phyloP scores from a whole-genome alignment of 1,140 invertebrate species.

The Penaeus indicus region DNA sequence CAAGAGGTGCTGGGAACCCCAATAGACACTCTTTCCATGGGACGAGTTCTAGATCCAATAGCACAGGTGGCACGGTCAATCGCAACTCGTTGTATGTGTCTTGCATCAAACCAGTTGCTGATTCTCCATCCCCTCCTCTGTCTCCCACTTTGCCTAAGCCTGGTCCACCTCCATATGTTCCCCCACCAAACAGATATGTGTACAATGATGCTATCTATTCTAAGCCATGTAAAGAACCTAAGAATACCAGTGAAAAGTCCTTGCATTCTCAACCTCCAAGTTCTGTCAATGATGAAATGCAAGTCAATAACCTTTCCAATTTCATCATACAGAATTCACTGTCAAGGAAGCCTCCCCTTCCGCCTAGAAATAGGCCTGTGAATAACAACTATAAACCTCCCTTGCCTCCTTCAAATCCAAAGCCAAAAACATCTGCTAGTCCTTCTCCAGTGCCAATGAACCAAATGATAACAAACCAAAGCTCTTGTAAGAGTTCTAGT shows the following conservation, averaged over 20 bases:
- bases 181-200: slow-evolving; percentile 41
- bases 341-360: slow-evolving; percentile 64
- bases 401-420: slow-evolving; percentile 9
- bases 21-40: slow-evolving; percentile 60
- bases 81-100: slow-evolving; percentile 50
- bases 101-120: slow-evolving; percentile 39
- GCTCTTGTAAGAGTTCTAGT: slow-evolving; percentile 1
- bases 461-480: slow-evolving; percentile 32
- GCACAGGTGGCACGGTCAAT: background rate
- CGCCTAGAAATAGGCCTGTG: slow-evolving; percentile 61
- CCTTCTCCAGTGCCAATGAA: slow-evolving; percentile 11
- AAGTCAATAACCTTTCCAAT: slow-evolving; percentile 50
- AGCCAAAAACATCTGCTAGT: slow-evolving; percentile 43
- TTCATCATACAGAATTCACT: slow-evolving; percentile 66
- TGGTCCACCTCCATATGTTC: background rate
- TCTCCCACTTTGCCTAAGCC: background rate
- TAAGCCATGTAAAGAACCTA: slow-evolving; percentile 39
- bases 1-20: slow-evolving; percentile 33
- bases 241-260: slow-evolving; percentile 1
- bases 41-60: slow-evolving; percentile 33
- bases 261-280: background rate
- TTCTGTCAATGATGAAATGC: slow-evolving; percentile 26
- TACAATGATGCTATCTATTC: slow-evolving; percentile 54
- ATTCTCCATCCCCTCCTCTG: slow-evolving; percentile 36
- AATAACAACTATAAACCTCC: slow-evolving; percentile 60